Evolutionary conservation across 2,797 vertebrate species (phyloP).

Genomic region (Phataginus tetradactyla): DNA sequence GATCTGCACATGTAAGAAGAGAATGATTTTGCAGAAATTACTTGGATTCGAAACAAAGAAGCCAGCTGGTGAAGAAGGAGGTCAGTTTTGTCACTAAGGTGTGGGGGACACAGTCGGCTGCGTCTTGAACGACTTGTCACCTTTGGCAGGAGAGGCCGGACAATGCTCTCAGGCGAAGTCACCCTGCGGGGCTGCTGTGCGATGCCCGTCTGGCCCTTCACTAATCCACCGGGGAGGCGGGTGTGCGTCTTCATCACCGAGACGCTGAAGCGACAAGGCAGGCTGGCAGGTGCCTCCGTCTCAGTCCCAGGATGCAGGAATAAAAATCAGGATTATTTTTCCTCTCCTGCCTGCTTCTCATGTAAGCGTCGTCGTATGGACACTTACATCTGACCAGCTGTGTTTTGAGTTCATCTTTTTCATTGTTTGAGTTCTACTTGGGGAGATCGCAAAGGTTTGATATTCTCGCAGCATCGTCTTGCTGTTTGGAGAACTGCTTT

Average conservation of each 20-base stretch:
- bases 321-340: background rate
- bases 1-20: slow-evolving; percentile 54
- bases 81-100: slow-evolving; percentile 85
- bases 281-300: slow-evolving; percentile 62
- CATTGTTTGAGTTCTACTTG: background rate
- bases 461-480: background rate
- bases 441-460: background rate
- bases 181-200: slow-evolving; percentile 69
- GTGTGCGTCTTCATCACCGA: slow-evolving; percentile 56
- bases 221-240: slow-evolving; percentile 79
- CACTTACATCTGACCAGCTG: too few species aligned
- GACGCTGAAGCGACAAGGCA: slow-evolving; percentile 40
- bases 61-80: slow-evolving; percentile 81
- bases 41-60: slow-evolving; percentile 75
- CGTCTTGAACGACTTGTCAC: slow-evolving; percentile 74
- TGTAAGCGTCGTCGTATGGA: background rate
- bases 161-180: slow-evolving; percentile 81
- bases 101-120: slow-evolving; percentile 64
- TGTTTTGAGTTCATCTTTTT: background rate
- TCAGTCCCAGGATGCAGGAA: background rate
- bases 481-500: background rate
- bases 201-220: slow-evolving; percentile 81
- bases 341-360: background rate
- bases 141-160: slow-evolving; percentile 78
- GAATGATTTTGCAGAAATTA: slow-evolving; percentile 70